These are phyloP conservation scores for Tribolium freemani DNA, from an alignment of 2,888 invertebrate species.

Conservation along the genomic window DNA sequence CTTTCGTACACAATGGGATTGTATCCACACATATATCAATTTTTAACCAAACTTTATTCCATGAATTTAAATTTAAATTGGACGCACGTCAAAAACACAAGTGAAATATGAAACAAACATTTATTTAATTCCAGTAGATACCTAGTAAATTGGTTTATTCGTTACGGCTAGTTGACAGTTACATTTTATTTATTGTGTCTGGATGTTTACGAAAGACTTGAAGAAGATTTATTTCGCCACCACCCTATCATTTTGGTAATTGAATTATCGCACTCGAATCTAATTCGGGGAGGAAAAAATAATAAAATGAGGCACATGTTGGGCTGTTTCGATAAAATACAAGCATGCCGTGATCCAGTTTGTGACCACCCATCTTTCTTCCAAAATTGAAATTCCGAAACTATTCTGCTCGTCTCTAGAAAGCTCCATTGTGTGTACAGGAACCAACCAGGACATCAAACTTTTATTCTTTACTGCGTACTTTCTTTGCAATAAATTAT, in stretches of 20 bases:
- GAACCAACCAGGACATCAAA: background rate
- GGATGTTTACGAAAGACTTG: background rate
- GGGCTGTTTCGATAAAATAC: slow-evolving; percentile 8
- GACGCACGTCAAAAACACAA: slow-evolving; percentile 52
- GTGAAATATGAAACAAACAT: slow-evolving; percentile 54
- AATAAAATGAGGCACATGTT: background rate
- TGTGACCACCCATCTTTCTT: background rate
- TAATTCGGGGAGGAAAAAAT: background rate
- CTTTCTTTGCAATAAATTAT: slow-evolving; percentile 7
- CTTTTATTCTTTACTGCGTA: background rate
- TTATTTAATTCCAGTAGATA: slow-evolving; percentile 45
- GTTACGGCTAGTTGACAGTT: slow-evolving; percentile 1
- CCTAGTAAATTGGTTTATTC: slow-evolving; percentile 28
- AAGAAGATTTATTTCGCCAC: slow-evolving; percentile 7
- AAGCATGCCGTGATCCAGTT: background rate
- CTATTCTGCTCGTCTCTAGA: background rate
- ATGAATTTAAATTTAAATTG: slow-evolving; percentile 53
- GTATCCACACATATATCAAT: slow-evolving; percentile 33
- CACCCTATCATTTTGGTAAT: background rate
- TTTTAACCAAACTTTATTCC: slow-evolving; percentile 30
- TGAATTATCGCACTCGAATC: background rate
- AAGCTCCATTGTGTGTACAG: background rate
- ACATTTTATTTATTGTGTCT: slow-evolving; percentile 17
- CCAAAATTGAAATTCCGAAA: slow-evolving; percentile 4
- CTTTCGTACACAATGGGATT: slow-evolving; percentile 28